Base-by-base conservation (phyloP, 2,113 vertebrate species). In the Stigmatopora nigra region DNA sequence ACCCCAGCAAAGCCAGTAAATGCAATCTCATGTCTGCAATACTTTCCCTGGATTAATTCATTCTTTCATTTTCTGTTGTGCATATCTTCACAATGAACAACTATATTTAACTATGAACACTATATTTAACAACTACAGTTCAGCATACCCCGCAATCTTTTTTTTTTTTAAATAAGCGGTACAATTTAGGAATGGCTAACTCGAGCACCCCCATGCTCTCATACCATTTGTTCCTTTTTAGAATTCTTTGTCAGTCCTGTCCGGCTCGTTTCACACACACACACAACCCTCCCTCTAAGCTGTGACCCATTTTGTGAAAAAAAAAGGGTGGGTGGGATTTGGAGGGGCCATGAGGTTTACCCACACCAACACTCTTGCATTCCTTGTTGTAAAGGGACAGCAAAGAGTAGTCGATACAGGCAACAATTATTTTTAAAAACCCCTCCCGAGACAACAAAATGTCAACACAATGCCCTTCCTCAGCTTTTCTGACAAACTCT, bases 261-360 rank as follows among this genome's bases (percentile, higher is more conserved):
- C 22, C 59, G 48, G 20, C 63, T 61, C 63, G 65, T 75, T 72
- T 58, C 22, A 59, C 41, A 52, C 47, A 59, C 41, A 52, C 47
- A n/a, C 8, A 59, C 19, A 41, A 4, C 71, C 77, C 70, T 57
- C 71, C 71, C 67, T 60, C 71, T 58, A 63, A 56, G 71, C 73
- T 44, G 16, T 2, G 66, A 79, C 81, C 79, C 68, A 81, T 67
- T 80, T 84, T 76, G 19, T n/a, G 61, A 47, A 13, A 53, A 63
- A 63, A 14, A 22, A n/a, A 2, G 38, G 36, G 7, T 41, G 38
- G 38, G 38, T 41, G 38, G 38, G 38, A 41, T 41, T 41, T 41
- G 38, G 38, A 41, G 38, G 38, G 2, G 38, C 38, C 38, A 41
- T 41, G 38, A 41, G 38, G 38, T n/a, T 10, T 44, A 13, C 13